Percentiles rank a stretch among this genome's conserved stretches.
These are phyloP conservation scores for Luscinia luscinia DNA, from an alignment of 2,797 vertebrate species.

Conservation along the genomic window DNA sequence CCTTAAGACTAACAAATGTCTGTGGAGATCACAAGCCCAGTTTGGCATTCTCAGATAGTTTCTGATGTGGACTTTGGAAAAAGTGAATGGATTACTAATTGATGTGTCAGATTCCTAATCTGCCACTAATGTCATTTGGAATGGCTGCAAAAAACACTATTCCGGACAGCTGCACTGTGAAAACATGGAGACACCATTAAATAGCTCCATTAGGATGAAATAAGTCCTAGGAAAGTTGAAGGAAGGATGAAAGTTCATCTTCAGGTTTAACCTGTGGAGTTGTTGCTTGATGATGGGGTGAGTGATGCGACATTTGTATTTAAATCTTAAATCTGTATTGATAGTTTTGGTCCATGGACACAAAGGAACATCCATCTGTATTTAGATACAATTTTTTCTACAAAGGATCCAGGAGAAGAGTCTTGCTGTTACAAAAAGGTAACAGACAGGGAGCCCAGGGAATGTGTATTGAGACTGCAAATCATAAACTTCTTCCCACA, in stretches of 20 bases:
- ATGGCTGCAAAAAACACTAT: conserved; percentile 19
- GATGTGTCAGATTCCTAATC: conserved; percentile 56
- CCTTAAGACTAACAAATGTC: conserved; percentile 46
- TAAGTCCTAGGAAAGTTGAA: background rate
- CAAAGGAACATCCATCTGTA: background rate
- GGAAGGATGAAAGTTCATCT: background rate
- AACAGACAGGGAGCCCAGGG: background rate
- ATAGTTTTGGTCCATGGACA: background rate
- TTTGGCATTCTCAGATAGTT: conserved; percentile 50
- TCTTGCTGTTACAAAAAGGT: background rate
- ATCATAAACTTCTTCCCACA: background rate
- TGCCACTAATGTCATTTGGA: conserved; percentile 55
- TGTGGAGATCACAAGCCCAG: conserved; percentile 28
- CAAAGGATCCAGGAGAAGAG: background rate
- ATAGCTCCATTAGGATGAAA: background rate
- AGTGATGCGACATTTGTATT: background rate
- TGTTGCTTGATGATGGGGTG: background rate
- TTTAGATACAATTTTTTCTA: background rate
- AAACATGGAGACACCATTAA: conserved; percentile 34
- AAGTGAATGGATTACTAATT: conserved; percentile 60
- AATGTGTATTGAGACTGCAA: background rate
- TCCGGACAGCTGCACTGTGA: conserved; percentile 30
- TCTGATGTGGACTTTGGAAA: conserved; percentile 62
- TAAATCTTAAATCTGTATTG: background rate
- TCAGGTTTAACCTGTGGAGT: background rate